Evolutionary conservation across 2,113 vertebrate genomes (phyloP), one percentile per base, ranked within the genome.

Genomic region (Lates calcarifer): DNA sequence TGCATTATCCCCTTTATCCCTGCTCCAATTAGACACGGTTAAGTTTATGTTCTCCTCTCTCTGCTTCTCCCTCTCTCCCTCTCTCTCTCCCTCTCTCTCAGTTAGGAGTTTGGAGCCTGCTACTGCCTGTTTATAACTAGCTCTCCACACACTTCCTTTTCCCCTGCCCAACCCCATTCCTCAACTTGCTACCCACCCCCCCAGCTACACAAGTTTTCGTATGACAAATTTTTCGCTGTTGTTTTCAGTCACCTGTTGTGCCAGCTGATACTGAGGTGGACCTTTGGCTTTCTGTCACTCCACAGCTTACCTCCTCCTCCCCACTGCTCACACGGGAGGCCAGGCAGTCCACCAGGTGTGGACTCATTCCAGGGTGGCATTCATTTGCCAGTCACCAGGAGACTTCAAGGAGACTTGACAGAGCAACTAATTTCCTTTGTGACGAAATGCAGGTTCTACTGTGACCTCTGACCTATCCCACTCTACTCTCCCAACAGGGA

Each of bases 401-500:
- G 66, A 81, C 79, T 43, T 77, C 84, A 66, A 73, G 64, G 79
- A 86, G 84, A 73, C 70, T 69, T 82, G 78, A 83, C 72, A 68
- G 53, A 81, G 83, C 87, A 78, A 63, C 85, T 29, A 14, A 58
- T 84, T 62, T 72, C 74, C 82, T 87, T 66, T 90, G 83, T 87
- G 83, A 82, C 72, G 81, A 82, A 81, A 70, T 47, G 20, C 62
- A 68, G 75, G 74, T 75, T 76, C 47, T 62, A 33, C 55, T 81
- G 89, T 90, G 84, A 91, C 89, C 80, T 88, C 84, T 92, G 88
- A 91, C 86, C 82, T 81, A 3, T 93, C 49, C 70, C 74, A 84
- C 84, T 93, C 74, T 95, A 81, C 74, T 91, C 86, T 86, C 82
- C 82, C 88, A 77, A 90, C 83, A 99, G 98, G 98, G 97, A 86